phyloP scores from a whole-genome alignment of 2,113 vertebrate genomes.

The Indicator maculatus region DNA sequence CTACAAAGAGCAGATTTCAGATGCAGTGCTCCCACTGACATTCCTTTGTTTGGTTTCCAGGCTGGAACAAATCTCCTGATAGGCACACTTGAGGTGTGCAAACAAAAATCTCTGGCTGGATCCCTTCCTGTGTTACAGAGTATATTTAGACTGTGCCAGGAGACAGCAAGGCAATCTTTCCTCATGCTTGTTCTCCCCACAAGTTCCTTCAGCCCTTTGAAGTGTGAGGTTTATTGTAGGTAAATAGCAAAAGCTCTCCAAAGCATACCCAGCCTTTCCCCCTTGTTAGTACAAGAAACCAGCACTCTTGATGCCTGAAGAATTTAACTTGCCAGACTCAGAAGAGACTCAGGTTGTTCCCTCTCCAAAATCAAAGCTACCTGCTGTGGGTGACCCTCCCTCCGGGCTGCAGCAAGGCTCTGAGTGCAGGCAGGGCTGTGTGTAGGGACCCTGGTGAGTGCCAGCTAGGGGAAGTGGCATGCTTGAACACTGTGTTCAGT shows the following conservation, averaged over 20 bases:
- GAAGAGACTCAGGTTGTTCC: background rate
- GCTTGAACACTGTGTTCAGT: too few relatives aligned
- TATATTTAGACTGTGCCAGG: background rate
- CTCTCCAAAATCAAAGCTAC: background rate
- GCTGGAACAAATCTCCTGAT: background rate
- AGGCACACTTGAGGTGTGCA: background rate
- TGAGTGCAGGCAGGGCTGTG: too few relatives aligned
- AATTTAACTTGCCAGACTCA: background rate
- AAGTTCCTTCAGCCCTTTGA: background rate
- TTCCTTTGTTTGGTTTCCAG: background rate
- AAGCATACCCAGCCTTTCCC: background rate
- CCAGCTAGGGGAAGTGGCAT: too few relatives aligned
- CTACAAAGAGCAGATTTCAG: background rate
- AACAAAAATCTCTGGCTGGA: background rate
- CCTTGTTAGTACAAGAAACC: background rate
- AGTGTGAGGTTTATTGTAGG: background rate
- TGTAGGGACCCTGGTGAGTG: background rate
- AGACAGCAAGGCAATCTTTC: background rate
- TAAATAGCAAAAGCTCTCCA: background rate
- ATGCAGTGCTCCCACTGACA: background rate
- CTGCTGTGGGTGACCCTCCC: background rate
- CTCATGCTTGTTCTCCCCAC: background rate
- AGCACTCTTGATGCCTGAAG: rapidly evolving
- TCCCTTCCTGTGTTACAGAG: background rate
- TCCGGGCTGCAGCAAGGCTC: background rate